phyloP scores from a whole-genome alignment of 1,140 invertebrate species.

The Chironomus tepperi region DNA sequence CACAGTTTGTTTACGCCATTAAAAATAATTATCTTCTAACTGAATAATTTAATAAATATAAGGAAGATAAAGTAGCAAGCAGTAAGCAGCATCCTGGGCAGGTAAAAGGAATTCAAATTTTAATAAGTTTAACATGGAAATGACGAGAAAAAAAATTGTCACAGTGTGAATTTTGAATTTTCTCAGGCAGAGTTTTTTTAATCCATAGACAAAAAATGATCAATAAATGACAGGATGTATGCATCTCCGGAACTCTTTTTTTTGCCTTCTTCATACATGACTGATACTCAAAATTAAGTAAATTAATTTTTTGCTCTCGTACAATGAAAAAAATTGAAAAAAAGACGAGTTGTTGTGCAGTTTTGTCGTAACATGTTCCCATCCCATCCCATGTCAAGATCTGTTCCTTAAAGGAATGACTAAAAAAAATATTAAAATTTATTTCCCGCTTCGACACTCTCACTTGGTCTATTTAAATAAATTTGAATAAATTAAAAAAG shows the following conservation, averaged over 20 bases:
- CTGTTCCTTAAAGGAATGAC: neutral
- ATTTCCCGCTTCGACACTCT: neutral
- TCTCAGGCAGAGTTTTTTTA: neutral
- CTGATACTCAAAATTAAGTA: no score
- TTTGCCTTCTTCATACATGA: neutral
- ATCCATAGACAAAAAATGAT: neutral
- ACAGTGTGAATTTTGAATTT: neutral
- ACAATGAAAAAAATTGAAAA: neutral
- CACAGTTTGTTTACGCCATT: slow-evolving; percentile 12
- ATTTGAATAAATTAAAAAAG: slow-evolving; percentile 15
- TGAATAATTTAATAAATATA: neutral
- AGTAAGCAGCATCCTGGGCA: neutral
- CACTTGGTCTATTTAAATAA: slow-evolving; percentile 14
- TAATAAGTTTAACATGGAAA: no score
- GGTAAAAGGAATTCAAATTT: neutral
- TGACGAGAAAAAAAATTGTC: neutral
- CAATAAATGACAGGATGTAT: no score
- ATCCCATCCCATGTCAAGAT: neutral
- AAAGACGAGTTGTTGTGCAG: neutral
- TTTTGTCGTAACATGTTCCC: neutral
- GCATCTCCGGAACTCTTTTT: neutral
- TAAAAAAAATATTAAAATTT: no score
- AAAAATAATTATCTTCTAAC: slow-evolving; percentile 15
- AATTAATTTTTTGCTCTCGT: neutral
- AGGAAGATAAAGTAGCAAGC: neutral